Percentiles rank a stretch among this genome's conserved stretches.
Conservation (phyloP, 2,888 invertebrate genomes). For the Ptilodon capucinus region DNA sequence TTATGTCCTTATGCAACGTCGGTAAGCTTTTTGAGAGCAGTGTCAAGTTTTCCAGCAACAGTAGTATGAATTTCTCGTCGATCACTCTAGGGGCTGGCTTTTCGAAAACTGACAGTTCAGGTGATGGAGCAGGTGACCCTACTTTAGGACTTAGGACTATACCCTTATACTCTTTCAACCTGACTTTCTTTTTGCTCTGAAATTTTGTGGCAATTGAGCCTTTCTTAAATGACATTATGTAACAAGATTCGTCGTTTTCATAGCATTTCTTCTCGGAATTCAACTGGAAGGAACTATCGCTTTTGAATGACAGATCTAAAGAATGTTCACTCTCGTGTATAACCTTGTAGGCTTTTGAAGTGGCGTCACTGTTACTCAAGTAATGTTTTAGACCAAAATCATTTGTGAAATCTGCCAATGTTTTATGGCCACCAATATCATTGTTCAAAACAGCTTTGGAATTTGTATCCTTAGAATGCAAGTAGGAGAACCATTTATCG, state of each 20-base stretch:
- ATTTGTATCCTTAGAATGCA: conserved; percentile 12
- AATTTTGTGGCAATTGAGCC: conserved; percentile 27
- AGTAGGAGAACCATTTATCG: conserved; percentile 31
- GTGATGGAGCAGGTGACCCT: conserved; percentile 13
- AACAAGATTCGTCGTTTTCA: conserved; percentile 49
- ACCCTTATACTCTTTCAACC: conserved; percentile 28
- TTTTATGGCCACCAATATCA: background rate
- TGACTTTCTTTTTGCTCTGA: conserved; percentile 35
- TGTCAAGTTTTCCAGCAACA: conserved; percentile 61
- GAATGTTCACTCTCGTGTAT: conserved; percentile 42
- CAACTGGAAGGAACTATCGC: conserved; percentile 32
- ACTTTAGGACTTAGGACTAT: conserved; percentile 11
- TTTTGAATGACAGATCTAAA: conserved; percentile 36
- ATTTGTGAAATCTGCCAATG: conserved; percentile 8
- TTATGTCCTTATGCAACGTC: conserved; percentile 57
- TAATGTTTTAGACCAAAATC: conserved; percentile 46
- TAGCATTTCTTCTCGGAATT: conserved; percentile 16
- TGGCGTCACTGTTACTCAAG: conserved; percentile 48
- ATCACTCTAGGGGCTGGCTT: conserved; percentile 49
- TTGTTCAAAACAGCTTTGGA: conserved; percentile 33
- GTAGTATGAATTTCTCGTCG: conserved; percentile 62
- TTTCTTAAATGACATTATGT: conserved; percentile 52
- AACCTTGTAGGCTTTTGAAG: conserved; percentile 44
- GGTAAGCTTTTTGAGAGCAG: conserved; percentile 56
- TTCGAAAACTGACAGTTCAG: conserved; percentile 43